Conservation (phyloP, 37 sponge, comb jelly and placozoan genomes). For the Crambe crambe region DNA sequence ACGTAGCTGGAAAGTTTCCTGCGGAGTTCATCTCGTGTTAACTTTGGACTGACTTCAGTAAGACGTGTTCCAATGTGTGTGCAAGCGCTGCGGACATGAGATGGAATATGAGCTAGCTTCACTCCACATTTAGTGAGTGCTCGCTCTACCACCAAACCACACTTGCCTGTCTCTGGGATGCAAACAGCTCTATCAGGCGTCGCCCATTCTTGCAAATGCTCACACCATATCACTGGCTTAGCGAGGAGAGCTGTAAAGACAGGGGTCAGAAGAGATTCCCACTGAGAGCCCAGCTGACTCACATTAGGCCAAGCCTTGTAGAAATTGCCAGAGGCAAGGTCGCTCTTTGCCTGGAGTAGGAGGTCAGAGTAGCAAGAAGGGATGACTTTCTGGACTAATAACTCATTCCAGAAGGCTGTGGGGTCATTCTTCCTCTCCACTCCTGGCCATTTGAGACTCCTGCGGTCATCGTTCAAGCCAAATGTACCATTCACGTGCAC, state of each 20-base stretch:
- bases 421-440: constrained; percentile 46
- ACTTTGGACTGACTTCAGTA: constrained; percentile 23
- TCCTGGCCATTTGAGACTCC: too few relatives aligned
- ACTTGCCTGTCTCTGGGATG: neutral
- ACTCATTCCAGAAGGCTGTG: constrained; percentile 60
- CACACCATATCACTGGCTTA: constrained; percentile 9
- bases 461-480: too few relatives aligned
- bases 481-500: too few relatives aligned
- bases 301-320: constrained; percentile 51
- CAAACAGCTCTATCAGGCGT: neutral
- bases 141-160: neutral
- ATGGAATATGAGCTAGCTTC: constrained; percentile 21
- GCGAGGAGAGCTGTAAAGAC: constrained; percentile 9
- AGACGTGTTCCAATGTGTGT: neutral
- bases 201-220: constrained; percentile 22
- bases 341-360: constrained; percentile 20
- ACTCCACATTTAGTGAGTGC: constrained; percentile 30
- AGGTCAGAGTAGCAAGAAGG: constrained; percentile 55
- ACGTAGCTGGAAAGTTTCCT: constrained; percentile 13
- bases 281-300: constrained; percentile 12
- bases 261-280: constrained; percentile 23
- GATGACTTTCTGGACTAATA: constrained; percentile 39
- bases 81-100: constrained; percentile 7
- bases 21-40: constrained; percentile 1
- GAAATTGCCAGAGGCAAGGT: neutral